A percentile compares a stretch with the other conserved stretches of the same genome.
Evolutionary conservation across 2,797 vertebrate species (phyloP).

Genomic region (Anniella stebbinsi): DNA sequence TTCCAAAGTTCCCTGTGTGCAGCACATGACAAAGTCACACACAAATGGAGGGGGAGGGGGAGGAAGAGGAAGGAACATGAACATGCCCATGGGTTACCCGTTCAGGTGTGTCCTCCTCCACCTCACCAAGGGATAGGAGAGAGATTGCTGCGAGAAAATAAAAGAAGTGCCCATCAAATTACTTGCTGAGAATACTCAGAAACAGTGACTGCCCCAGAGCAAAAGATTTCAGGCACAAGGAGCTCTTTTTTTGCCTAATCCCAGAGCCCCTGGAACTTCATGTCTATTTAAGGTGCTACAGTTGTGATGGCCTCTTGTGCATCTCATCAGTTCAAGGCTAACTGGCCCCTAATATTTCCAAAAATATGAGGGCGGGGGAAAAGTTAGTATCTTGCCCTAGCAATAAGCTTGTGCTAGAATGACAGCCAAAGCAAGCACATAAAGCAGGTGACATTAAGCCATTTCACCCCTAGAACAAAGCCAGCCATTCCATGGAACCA

Average conservation of each 20-base stretch:
- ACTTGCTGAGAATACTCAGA: not conserved
- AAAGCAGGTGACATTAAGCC: too few species aligned
- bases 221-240: not conserved
- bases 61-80: conserved; percentile 33
- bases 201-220: not conserved
- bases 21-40: not conserved
- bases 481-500: not conserved
- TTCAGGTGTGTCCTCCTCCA: conserved; percentile 52
- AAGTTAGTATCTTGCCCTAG: not conserved
- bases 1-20: conserved; percentile 4
- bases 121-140: conserved; percentile 64
- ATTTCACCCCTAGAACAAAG: not conserved
- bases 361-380: not conserved
- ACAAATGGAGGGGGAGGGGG: not conserved
- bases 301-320: too few species aligned
- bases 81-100: conserved; percentile 67
- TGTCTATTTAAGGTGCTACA: too few species aligned
- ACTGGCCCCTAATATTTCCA: not conserved
- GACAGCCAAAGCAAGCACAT: not conserved
- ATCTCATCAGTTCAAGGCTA: not conserved
- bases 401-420: not conserved
- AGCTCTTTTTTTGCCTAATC: not conserved
- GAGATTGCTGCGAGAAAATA: conserved; percentile 64
- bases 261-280: not conserved
- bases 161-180: conserved; percentile 15